phyloP scores from a whole-genome alignment of 2,113 vertebrate species.

The Struthidea cinerea region DNA sequence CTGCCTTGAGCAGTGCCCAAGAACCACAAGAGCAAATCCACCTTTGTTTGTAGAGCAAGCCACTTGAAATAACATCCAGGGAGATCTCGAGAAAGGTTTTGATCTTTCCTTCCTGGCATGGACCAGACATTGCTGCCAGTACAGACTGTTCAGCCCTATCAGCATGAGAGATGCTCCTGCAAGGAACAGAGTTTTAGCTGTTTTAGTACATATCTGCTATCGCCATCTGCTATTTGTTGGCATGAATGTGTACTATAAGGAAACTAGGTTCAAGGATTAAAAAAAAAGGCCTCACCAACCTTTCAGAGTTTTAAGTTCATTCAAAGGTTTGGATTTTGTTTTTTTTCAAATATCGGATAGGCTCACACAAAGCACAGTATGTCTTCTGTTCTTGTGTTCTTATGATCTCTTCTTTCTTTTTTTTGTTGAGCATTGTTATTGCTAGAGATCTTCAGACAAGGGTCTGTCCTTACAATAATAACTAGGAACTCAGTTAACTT shows the following conservation, averaged over 20 bases:
- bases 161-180: conserved; percentile 33
- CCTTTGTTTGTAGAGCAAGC: background rate
- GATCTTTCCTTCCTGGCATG: background rate
- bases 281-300: background rate
- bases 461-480: background rate
- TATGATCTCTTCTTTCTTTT: background rate
- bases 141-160: conserved; percentile 38
- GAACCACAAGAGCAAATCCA: background rate
- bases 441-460: background rate
- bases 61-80: background rate
- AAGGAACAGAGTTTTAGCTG: conserved; percentile 39
- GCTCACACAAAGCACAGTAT: background rate
- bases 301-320: background rate
- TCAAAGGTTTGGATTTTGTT: background rate
- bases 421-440: background rate
- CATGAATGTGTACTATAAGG: background rate
- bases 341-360: background rate
- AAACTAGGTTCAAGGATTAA: background rate
- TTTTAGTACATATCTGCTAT: conserved; percentile 26
- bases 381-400: background rate
- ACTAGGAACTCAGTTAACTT: background rate
- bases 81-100: conserved; percentile 11
- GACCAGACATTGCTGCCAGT: background rate
- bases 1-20: background rate
- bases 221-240: conserved; percentile 54